These are phyloP conservation scores for Rhabdomys pumilio DNA, from an alignment of 2,797 vertebrate genomes.

Conservation along the genomic window DNA sequence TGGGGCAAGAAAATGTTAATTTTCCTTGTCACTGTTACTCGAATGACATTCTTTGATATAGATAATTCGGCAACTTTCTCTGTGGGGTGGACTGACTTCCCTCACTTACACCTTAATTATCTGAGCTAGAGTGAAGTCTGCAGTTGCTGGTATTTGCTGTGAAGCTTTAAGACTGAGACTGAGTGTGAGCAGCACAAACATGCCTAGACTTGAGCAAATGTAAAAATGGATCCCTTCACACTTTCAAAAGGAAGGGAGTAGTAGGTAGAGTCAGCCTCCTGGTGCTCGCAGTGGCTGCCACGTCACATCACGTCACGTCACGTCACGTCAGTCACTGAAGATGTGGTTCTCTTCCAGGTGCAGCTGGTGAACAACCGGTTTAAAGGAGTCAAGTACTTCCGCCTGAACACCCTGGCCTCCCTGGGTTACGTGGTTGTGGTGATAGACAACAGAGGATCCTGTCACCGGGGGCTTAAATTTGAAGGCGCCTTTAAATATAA, in stretches of 20 bases:
- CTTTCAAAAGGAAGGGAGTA: constrained; percentile 27
- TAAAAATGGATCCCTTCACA: constrained; percentile 9
- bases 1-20: background rate
- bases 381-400: constrained; percentile 93
- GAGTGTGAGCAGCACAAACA: background rate
- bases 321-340: background rate
- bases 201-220: background rate
- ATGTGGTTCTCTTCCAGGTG: constrained; percentile 87
- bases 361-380: constrained; percentile 93
- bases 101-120: background rate
- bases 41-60: constrained; percentile 33
- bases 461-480: constrained; percentile 92
- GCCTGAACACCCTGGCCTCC: constrained; percentile 92
- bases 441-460: constrained; percentile 92
- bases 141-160: background rate
- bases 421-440: constrained; percentile 92
- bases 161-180: constrained; percentile 32
- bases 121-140: background rate
- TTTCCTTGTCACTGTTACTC: constrained; percentile 4
- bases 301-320: too few relatives aligned
- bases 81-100: background rate
- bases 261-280: constrained; percentile 21
- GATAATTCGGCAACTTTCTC: constrained; percentile 50
- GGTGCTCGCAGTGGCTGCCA: background rate
- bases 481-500: constrained; percentile 93